Conservation (phyloP, 2,113 vertebrate genomes). For the Monarcha castaneiventris region DNA sequence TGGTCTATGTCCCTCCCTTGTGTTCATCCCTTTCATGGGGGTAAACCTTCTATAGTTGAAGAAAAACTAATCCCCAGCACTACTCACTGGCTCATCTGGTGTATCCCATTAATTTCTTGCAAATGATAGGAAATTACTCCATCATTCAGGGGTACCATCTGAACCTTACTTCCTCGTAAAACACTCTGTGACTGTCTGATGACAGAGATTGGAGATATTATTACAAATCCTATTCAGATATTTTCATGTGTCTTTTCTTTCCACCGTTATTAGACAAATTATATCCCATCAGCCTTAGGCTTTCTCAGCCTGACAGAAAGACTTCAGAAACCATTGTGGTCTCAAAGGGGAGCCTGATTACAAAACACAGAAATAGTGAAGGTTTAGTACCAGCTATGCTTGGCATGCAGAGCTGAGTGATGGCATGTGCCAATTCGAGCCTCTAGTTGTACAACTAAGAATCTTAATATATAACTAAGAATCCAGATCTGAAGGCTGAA, state of each 20-base stretch:
- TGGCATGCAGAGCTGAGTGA: not conserved
- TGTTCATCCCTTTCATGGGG: not conserved
- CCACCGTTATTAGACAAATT: not conserved
- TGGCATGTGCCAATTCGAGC: not conserved
- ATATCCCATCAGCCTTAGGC: not conserved
- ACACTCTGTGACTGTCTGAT: not conserved
- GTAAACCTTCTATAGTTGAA: not conserved
- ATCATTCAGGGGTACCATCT: not conserved
- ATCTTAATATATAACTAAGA: not conserved
- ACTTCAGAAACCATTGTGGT: not conserved
- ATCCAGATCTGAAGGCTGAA: not conserved
- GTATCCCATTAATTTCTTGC: not conserved
- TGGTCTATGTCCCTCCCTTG: not conserved
- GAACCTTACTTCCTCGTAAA: not conserved
- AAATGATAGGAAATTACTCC: not conserved
- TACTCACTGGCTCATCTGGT: not conserved
- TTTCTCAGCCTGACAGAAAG: slow-evolving; percentile 10
- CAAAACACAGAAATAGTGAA: not conserved
- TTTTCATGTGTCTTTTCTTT: not conserved
- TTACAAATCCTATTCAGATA: not conserved
- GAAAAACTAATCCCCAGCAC: not conserved
- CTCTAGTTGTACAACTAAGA: not conserved
- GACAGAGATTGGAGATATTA: not conserved
- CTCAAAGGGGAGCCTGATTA: not conserved
- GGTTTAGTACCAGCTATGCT: not conserved